A percentile compares a stretch with the other conserved stretches of the same genome.
phyloP scores from a whole-genome alignment of 2,113 vertebrate species.

The Sarotherodon lohbergeri region DNA sequence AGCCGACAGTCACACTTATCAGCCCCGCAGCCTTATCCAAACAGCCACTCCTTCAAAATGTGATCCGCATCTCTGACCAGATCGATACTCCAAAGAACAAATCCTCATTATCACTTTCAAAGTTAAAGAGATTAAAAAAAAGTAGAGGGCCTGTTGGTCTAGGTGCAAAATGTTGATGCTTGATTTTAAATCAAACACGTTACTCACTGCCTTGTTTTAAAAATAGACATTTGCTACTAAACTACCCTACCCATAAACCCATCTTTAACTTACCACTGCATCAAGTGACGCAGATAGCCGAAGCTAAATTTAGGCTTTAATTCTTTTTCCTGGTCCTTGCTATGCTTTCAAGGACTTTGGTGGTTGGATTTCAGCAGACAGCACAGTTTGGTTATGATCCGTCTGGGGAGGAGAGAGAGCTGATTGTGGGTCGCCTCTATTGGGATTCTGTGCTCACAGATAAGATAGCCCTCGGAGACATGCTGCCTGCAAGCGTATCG shows the following conservation, averaged over 20 bases:
- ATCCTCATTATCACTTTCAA: constrained; percentile 25
- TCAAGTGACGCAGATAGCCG: background rate
- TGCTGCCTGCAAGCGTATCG: constrained; percentile 15
- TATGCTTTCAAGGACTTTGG: constrained; percentile 31
- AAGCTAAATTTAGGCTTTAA: constrained; percentile 14
- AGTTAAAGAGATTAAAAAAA: constrained; percentile 11
- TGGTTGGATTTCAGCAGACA: constrained; percentile 34
- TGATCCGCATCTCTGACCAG: constrained; percentile 35
- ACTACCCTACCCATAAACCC: background rate
- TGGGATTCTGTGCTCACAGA: constrained; percentile 50
- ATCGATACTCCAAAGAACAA: constrained; percentile 24
- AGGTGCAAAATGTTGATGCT: background rate
- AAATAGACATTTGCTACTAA: background rate
- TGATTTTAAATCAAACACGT: background rate
- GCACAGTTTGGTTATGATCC: constrained; percentile 35
- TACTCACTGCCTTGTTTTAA: background rate
- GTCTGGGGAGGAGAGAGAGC: constrained; percentile 23
- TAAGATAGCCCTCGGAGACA: constrained; percentile 46
- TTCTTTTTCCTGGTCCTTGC: background rate
- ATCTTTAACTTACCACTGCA: background rate
- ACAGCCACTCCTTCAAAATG: constrained; percentile 42
- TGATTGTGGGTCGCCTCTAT: constrained; percentile 41
- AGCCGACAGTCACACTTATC: constrained; percentile 54
- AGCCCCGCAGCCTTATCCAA: constrained; percentile 23
- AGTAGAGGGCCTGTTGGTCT: background rate